Evolutionary conservation across 2,888 invertebrate genomes (phyloP), one percentile per base, ranked within the genome.

Genomic region (Drosophila mimetica): DNA sequence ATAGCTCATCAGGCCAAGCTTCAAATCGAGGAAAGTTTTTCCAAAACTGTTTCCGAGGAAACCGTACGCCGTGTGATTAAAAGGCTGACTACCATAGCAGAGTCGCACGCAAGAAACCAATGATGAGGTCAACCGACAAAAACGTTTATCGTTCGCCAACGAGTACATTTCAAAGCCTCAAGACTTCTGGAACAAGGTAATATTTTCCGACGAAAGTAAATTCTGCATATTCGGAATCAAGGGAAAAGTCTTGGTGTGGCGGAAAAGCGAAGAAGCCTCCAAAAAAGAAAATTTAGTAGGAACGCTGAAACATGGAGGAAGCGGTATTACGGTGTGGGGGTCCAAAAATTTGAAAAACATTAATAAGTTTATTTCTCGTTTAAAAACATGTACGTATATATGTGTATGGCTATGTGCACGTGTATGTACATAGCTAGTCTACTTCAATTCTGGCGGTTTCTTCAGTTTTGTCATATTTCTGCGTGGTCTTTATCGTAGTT

Each of bases 211-310:
- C 11, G 18, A 39, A 16, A 39, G 39, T 18, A 18, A 39, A 39
- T 39, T 39, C n/a, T 39, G 16, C 11, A 39, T 39, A 14, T 36
- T 36, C 14, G 36, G 36, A 14, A 36, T 36, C 1, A 36, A 32
- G 3, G 14, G 36, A 6, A 39, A 39, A 18, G 39, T 18, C 5
- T 39, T 18, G 18, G 39, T 39, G 9, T 18, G 39, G 18, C 16
- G 39, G 39, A 39, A 39, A 39, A 39, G 39, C 39, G 39, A 18
- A 39, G 18, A 39, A 39, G 39, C 39, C 5, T 39, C 20, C 18
- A 39, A 39, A 1, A 37, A 37, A 16, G 37, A 37, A 37, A 37
- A 16, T 4, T 37, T 37, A 37, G 16, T 16, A 9, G 37, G 16
- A 3, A 39, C 37, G 11, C 11, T 11, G 4, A 39, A 39, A 39